Conservation (phyloP, 1,140 invertebrate genomes). For the Globodera rostochiensis region DNA sequence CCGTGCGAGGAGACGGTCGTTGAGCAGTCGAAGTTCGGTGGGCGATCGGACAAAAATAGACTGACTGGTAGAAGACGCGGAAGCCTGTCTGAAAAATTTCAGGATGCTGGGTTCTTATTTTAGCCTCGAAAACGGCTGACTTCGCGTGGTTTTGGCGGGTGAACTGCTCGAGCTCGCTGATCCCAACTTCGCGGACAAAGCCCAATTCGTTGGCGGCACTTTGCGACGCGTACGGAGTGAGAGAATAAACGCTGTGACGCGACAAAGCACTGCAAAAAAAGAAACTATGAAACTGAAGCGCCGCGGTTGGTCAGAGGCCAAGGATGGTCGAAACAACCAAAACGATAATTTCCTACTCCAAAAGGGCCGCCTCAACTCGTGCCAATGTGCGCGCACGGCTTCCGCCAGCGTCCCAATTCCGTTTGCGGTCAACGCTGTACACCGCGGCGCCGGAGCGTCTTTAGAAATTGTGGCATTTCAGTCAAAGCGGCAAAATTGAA, state of each 20-base stretch:
- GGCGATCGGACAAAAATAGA: slow-evolving; percentile 49
- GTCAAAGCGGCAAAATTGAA: no score
- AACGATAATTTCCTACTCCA: slow-evolving; percentile 14
- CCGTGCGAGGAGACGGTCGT: slow-evolving; percentile 44
- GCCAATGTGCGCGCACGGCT: slow-evolving; percentile 13
- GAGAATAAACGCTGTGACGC: slow-evolving; percentile 36
- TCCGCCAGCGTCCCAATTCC: slow-evolving; percentile 29
- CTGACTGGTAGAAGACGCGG: neutral
- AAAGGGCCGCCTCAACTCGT: slow-evolving; percentile 30
- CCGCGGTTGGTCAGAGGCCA: no score
- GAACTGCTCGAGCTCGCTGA: slow-evolving; percentile 45
- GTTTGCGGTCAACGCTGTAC: slow-evolving; percentile 41
- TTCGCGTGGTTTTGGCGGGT: slow-evolving; percentile 38
- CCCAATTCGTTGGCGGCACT: slow-evolving; percentile 36
- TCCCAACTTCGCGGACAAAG: slow-evolving; percentile 46
- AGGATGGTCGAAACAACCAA: neutral
- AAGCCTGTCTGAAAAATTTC: slow-evolving; percentile 3
- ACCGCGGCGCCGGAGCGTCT: slow-evolving; percentile 45
- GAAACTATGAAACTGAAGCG: neutral
- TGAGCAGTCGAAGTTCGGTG: slow-evolving; percentile 38
- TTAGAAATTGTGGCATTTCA: slow-evolving; percentile 5
- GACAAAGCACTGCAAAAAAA: slow-evolving; percentile 51
- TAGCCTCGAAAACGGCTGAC: neutral
- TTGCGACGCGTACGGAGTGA: slow-evolving; percentile 43
- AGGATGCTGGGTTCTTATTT: neutral